phyloP scores from a whole-genome alignment of 53 echinoderm and acorn worm species.

The Mesocentrotus franciscanus region DNA sequence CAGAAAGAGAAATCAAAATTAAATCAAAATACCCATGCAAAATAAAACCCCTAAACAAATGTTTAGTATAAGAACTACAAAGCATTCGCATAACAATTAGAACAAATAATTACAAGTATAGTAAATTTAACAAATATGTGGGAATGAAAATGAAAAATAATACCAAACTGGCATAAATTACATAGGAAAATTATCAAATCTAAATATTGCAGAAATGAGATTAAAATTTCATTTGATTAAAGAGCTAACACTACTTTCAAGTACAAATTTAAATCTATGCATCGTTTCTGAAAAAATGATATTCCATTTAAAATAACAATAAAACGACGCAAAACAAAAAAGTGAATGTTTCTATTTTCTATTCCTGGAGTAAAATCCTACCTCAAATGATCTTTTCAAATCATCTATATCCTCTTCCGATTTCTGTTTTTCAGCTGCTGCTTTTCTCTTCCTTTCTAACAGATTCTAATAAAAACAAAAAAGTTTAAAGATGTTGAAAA shows the following conservation, averaged over 20 bases:
- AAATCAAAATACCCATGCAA: background rate
- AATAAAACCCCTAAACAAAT: background rate
- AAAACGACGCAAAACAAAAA: background rate
- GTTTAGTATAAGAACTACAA: background rate
- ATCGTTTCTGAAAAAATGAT: background rate
- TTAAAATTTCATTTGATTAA: background rate
- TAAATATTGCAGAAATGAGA: too few species aligned
- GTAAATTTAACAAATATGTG: background rate
- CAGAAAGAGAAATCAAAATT: background rate
- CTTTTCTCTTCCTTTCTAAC: conserved; percentile 87
- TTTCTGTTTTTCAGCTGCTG: conserved; percentile 86
- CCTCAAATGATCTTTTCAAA: conserved; percentile 93
- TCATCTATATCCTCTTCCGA: conserved; percentile 93
- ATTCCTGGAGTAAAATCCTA: conserved; percentile 43
- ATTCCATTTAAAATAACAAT: background rate
- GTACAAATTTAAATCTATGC: background rate
- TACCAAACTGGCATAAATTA: background rate
- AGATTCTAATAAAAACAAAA: conserved; percentile 66
- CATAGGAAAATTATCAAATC: too few species aligned
- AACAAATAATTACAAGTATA: background rate
- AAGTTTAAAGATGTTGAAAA: too few species aligned
- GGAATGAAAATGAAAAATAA: background rate
- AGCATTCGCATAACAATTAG: background rate
- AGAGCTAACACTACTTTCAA: background rate
- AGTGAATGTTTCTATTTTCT: background rate